Conservation (phyloP, 2,888 invertebrate genomes). For the Zelleria hepariella region DNA sequence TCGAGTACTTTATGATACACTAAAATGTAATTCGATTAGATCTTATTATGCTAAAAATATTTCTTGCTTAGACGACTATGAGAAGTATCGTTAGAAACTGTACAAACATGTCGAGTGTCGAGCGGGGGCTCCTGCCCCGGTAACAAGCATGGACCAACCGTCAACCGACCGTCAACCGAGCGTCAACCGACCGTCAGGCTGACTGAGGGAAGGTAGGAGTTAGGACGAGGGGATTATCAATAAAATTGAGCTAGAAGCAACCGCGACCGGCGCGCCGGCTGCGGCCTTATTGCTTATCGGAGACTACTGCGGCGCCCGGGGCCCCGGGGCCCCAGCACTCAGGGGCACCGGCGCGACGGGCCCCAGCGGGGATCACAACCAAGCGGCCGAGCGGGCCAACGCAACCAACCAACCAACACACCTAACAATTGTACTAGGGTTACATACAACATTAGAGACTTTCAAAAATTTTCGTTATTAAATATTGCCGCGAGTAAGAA, state of each 20-base stretch:
- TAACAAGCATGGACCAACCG: neutral
- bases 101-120: conserved; percentile 61
- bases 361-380: conserved; percentile 44
- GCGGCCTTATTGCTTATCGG: neutral
- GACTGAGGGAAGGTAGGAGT: neutral
- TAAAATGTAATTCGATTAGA: conserved; percentile 71
- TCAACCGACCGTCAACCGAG: neutral
- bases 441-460: conserved; percentile 46
- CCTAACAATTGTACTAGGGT: conserved; percentile 62
- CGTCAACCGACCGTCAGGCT: neutral
- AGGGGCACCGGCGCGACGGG: neutral
- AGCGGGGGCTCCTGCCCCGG: conserved; percentile 26
- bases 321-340: neutral
- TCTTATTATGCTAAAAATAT: conserved; percentile 67
- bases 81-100: conserved; percentile 69
- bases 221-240: conserved; percentile 43
- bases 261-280: conserved; percentile 28
- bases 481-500: conserved; percentile 66
- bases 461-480: conserved; percentile 41
- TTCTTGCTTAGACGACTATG: conserved; percentile 65
- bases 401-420: conserved; percentile 27
- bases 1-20: conserved; percentile 60
- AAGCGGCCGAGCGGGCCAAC: conserved; percentile 23
- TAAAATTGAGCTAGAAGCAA: conserved; percentile 66
- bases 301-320: neutral